phyloP scores from a whole-genome alignment of 2,113 vertebrate genomes.

The Nycticebus coucang region DNA sequence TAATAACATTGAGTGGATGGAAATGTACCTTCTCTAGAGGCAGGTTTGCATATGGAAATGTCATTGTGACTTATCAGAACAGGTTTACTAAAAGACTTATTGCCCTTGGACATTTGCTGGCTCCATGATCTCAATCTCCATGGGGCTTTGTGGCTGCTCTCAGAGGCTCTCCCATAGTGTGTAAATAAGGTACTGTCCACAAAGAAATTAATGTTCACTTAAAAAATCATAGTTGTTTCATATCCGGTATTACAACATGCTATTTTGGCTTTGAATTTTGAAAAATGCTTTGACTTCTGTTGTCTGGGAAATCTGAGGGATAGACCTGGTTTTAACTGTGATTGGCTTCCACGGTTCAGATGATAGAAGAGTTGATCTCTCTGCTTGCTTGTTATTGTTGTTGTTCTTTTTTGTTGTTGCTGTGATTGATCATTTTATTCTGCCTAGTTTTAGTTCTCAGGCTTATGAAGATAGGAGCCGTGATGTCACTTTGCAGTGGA shows the following conservation, averaged over 20 bases:
- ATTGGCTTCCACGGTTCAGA: not conserved
- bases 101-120: not conserved
- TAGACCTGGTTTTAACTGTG: not conserved
- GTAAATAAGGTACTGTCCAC: no score
- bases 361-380: not conserved
- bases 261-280: not conserved
- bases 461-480: not conserved
- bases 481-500: not conserved
- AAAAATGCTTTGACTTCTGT: not conserved
- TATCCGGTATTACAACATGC: not conserved
- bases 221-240: not conserved
- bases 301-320: not conserved
- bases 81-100: not conserved
- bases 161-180: not conserved
- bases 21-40: not conserved
- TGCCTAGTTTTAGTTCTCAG: not conserved
- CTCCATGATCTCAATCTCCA: not conserved
- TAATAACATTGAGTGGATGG: accelerated
- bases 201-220: not conserved
- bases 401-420: not conserved
- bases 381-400: not conserved
- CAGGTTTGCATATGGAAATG: not conserved
- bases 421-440: not conserved
- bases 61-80: not conserved
- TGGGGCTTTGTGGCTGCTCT: not conserved